Conservation (phyloP, 1,140 invertebrate genomes). For the Artemia franciscana region DNA sequence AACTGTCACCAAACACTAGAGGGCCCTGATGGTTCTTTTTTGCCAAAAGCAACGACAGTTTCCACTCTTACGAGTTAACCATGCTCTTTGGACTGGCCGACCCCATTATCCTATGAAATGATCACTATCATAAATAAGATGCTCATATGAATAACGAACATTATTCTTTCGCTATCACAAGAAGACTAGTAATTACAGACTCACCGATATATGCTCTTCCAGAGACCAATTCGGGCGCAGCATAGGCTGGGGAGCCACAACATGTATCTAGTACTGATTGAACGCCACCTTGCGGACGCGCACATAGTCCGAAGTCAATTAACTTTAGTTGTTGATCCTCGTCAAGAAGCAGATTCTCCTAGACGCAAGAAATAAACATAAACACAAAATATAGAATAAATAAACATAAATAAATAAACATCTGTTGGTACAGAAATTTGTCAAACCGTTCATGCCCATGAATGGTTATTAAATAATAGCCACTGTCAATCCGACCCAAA, state of each 20-base stretch:
- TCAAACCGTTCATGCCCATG: not conserved
- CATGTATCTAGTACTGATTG: constrained; percentile 39
- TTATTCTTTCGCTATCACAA: too few relatives aligned
- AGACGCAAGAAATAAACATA: constrained; percentile 13
- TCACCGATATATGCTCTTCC: constrained; percentile 28
- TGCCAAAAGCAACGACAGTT: too few relatives aligned
- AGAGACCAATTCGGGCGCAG: constrained; percentile 33
- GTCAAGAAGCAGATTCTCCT: constrained; percentile 63
- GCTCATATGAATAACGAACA: too few relatives aligned
- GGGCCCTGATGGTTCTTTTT: too few relatives aligned
- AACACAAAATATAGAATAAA: constrained; percentile 1
- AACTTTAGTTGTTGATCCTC: constrained; percentile 54
- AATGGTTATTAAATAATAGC: too few relatives aligned
- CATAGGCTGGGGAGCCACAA: constrained; percentile 59
- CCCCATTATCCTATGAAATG: too few relatives aligned
- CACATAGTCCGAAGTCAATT: constrained; percentile 75
- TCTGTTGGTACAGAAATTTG: constrained; percentile 10
- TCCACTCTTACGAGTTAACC: too few relatives aligned
- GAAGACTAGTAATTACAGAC: constrained; percentile 7
- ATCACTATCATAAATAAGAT: too few relatives aligned
- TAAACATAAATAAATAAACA: not conserved
- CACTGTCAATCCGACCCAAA: too few relatives aligned
- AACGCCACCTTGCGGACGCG: constrained; percentile 45
- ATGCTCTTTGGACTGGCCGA: too few relatives aligned
- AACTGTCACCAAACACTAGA: too few relatives aligned